phyloP scores from a whole-genome alignment of 2,797 vertebrate species.

The Rhynchonycteris naso region DNA sequence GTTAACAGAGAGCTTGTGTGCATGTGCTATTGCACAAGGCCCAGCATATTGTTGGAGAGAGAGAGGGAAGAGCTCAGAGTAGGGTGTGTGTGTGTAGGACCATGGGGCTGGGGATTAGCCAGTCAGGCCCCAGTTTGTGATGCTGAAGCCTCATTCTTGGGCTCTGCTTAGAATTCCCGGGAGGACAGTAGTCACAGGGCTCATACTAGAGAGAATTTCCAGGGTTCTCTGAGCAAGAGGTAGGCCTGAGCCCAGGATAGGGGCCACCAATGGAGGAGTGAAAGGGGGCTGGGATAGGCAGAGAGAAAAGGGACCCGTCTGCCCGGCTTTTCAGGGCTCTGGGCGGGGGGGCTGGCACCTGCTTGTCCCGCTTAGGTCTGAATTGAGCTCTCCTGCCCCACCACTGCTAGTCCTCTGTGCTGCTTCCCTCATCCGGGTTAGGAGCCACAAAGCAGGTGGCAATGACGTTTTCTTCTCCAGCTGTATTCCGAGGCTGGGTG shows the following conservation, averaged over 20 bases:
- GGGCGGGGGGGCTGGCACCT: too few relatives aligned
- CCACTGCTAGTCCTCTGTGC: not conserved
- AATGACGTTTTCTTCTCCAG: not conserved
- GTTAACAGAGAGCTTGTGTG: rapidly evolving
- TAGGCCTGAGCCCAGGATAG: not conserved
- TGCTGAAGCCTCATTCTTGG: not conserved
- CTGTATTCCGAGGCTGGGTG: not conserved
- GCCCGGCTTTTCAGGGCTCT: not conserved
- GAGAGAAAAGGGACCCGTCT: not conserved
- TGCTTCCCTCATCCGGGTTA: not conserved
- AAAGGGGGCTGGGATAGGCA: not conserved
- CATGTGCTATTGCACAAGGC: not conserved
- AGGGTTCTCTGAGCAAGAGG: not conserved
- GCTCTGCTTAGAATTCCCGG: not conserved
- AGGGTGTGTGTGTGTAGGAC: not conserved
- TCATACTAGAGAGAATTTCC: not conserved
- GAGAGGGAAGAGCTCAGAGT: not conserved
- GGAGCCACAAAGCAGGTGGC: not conserved
- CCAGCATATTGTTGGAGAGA: rapidly evolving
- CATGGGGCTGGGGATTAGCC: not conserved
- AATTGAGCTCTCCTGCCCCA: not conserved
- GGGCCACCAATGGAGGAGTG: not conserved
- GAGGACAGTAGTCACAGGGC: rapidly evolving
- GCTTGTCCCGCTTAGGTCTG: not conserved
- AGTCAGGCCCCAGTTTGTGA: not conserved